Percentiles rank a stretch among this genome's conserved stretches.
Evolutionary conservation across 2,797 vertebrate species (phyloP).

Genomic region (Neosalanx taihuensis): DNA sequence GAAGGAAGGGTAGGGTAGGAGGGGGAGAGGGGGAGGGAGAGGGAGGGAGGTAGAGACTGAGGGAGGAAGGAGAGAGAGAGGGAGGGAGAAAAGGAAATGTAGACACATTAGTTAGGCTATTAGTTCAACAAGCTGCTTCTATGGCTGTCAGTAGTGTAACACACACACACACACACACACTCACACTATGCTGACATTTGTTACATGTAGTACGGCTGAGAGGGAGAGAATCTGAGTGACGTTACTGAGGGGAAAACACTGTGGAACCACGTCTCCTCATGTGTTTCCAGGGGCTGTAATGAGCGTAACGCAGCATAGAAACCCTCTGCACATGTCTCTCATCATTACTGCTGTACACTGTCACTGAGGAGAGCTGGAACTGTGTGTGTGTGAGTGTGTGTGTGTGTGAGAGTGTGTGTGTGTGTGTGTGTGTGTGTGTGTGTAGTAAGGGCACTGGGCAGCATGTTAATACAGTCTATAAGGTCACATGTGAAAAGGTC

Average conservation of each 20-base stretch:
- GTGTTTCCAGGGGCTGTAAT: conserved; percentile 45
- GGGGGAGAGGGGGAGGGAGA: conserved; percentile 58
- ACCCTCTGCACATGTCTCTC: conserved; percentile 34
- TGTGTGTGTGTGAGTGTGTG: conserved; percentile 16
- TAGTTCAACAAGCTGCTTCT: conserved; percentile 97
- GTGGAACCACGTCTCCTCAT: conserved; percentile 42
- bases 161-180: conserved; percentile 31
- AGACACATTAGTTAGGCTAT: conserved; percentile 97
- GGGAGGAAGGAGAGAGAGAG: conserved; percentile 46
- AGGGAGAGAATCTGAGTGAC: conserved; percentile 54
- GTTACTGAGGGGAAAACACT: conserved; percentile 22
- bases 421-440: conserved; percentile 32
- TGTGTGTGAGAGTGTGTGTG: conserved; percentile 22
- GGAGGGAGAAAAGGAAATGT: conserved; percentile 77
- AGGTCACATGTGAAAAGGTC: conserved; percentile 67
- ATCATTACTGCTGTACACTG: conserved; percentile 35
- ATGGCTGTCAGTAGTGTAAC: conserved; percentile 85
- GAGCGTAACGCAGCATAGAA: conserved; percentile 51
- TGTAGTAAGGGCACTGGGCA: conserved; percentile 61
- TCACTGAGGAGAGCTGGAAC: conserved; percentile 32
- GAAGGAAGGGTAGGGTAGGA: conserved; percentile 52
- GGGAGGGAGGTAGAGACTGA: conserved; percentile 45
- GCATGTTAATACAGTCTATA: conserved; percentile 52
- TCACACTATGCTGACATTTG: conserved; percentile 46
- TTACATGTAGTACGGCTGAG: conserved; percentile 57